Conservation (phyloP, 2,888 invertebrate genomes). For the Thymelicus acteon region DNA sequence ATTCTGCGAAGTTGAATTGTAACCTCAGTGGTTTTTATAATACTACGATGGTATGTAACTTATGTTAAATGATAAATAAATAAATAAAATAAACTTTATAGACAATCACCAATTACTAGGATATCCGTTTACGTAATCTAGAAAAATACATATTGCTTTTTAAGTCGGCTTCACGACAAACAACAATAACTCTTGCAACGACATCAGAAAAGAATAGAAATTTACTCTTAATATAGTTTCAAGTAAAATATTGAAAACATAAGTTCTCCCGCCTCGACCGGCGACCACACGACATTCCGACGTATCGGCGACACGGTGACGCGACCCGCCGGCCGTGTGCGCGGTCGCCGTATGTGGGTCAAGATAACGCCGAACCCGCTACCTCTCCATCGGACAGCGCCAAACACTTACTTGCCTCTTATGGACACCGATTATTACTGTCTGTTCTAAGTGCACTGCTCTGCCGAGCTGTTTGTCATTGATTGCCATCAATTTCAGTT, state of each 20-base stretch:
- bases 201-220: no score
- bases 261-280: neutral
- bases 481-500: slow-evolving; percentile 1
- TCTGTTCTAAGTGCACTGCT: slow-evolving; percentile 20
- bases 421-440: slow-evolving; percentile 30
- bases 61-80: no score
- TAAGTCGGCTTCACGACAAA: no score
- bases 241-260: neutral
- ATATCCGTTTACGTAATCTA: no score
- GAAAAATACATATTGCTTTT: no score
- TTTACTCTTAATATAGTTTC: no score
- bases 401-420: slow-evolving; percentile 35
- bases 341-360: slow-evolving; percentile 37
- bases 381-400: slow-evolving; percentile 36
- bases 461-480: neutral
- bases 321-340: slow-evolving; percentile 29
- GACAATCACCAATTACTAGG: no score
- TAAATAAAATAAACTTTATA: no score
- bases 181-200: no score
- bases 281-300: neutral
- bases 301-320: slow-evolving; percentile 6
- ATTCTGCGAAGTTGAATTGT: no score
- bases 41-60: no score
- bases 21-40: no score
- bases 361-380: slow-evolving; percentile 37